A percentile compares a stretch with the other conserved stretches of the same genome.
These are phyloP conservation scores for Esox masquinongy DNA, from an alignment of 2,797 vertebrate species.

Conservation along the genomic window DNA sequence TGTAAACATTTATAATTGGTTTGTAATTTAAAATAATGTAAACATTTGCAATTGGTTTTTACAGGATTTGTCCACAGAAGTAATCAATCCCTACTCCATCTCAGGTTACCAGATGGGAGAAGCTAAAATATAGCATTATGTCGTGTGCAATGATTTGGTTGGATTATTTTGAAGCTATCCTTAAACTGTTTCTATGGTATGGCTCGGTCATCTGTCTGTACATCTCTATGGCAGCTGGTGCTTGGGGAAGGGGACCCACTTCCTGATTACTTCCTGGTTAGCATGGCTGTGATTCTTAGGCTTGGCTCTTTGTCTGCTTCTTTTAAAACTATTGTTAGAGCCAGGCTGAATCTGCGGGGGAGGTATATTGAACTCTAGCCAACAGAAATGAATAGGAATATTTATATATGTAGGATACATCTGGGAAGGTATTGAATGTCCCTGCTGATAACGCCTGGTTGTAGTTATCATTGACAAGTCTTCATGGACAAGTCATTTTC, in stretches of 20 bases:
- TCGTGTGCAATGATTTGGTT: too few species aligned
- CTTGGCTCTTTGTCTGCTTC: slow-evolving; percentile 9
- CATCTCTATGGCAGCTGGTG: slow-evolving; percentile 3
- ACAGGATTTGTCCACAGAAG: too few species aligned
- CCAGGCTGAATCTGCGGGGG: slow-evolving; percentile 16
- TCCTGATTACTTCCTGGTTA: slow-evolving; percentile 23
- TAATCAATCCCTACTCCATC: too few species aligned
- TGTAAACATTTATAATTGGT: too few species aligned
- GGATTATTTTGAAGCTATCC: too few species aligned
- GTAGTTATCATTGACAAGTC: slow-evolving; percentile 5
- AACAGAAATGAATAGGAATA: slow-evolving; percentile 25
- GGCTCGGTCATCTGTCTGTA: slow-evolving; percentile 2
- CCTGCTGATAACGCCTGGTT: slow-evolving; percentile 36
- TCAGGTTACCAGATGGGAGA: too few species aligned
- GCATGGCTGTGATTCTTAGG: slow-evolving; percentile 33
- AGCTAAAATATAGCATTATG: too few species aligned
- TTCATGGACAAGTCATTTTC: neutral
- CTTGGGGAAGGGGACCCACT: neutral
- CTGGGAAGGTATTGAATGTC: slow-evolving; percentile 1
- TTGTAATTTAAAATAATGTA: too few species aligned
- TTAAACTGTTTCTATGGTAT: too few species aligned
- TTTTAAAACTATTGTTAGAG: slow-evolving; percentile 25
- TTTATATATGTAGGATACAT: slow-evolving; percentile 3
- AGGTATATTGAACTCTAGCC: slow-evolving; percentile 33
- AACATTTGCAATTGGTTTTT: too few species aligned